These are phyloP conservation scores for Heliothis peltigera DNA, from an alignment of 2,888 invertebrate species.

Conservation along the genomic window DNA sequence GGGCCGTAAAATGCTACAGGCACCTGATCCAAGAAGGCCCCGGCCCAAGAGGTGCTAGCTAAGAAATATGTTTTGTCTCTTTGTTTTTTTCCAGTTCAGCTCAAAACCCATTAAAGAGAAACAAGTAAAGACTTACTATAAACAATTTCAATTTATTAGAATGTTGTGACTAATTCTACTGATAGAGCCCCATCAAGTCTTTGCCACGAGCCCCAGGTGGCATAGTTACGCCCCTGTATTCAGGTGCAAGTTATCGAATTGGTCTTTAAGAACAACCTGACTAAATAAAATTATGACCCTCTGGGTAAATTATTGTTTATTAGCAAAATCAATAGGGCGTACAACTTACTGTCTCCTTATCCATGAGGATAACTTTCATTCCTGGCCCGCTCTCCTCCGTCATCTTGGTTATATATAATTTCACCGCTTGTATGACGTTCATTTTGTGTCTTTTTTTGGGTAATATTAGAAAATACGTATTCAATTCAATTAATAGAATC, in stretches of 20 bases:
- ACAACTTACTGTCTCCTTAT: slow-evolving; percentile 96
- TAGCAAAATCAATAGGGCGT: slow-evolving; percentile 24
- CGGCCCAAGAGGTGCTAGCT: too few relatives aligned
- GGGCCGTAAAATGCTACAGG: too few relatives aligned
- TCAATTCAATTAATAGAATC: background rate
- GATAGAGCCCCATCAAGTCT: too few relatives aligned
- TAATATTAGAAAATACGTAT: background rate
- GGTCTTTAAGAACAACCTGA: background rate
- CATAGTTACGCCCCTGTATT: too few relatives aligned
- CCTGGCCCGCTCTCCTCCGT: slow-evolving; percentile 99
- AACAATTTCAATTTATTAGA: too few relatives aligned
- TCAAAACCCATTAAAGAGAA: too few relatives aligned
- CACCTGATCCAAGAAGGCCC: too few relatives aligned
- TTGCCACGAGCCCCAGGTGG: too few relatives aligned
- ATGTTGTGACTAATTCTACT: too few relatives aligned
- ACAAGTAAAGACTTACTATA: too few relatives aligned
- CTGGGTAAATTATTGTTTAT: slow-evolving; percentile 7
- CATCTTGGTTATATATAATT: slow-evolving; percentile 99
- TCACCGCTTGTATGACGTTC: slow-evolving; percentile 98
- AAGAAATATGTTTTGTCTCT: too few relatives aligned
- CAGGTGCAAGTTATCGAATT: background rate
- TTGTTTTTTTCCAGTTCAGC: too few relatives aligned
- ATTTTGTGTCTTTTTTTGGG: slow-evolving; percentile 88
- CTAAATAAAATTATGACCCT: background rate
- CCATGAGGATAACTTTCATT: slow-evolving; percentile 99